Conservation (phyloP, 2,113 vertebrate species). For the Sigmodon hispidus region DNA sequence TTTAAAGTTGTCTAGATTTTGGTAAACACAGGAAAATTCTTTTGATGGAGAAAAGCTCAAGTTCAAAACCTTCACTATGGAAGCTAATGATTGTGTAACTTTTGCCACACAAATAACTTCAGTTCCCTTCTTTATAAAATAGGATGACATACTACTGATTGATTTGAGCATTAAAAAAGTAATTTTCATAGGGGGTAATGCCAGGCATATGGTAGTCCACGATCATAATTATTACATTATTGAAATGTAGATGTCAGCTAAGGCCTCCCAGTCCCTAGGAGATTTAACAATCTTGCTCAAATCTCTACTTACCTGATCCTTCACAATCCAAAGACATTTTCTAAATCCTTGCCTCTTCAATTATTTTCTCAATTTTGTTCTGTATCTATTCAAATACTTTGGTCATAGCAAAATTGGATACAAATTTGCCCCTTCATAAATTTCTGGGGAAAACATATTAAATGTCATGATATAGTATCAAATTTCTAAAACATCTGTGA, state of each 20-base stretch:
- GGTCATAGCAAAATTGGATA: background rate
- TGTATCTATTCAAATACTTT: conserved; percentile 1
- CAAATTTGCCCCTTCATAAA: conserved; percentile 23
- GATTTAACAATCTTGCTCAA: conserved; percentile 58
- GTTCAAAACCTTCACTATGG: conserved; percentile 21
- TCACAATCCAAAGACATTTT: conserved; percentile 29
- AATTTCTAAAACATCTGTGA: conserved; percentile 17
- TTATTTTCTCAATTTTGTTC: conserved; percentile 39
- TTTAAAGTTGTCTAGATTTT: conserved; percentile 51
- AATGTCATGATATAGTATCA: background rate
- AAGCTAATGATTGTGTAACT: background rate
- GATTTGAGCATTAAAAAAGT: conserved; percentile 47
- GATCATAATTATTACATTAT: conserved; percentile 71
- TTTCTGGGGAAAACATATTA: conserved; percentile 21
- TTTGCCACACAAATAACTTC: conserved; percentile 32
- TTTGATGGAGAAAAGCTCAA: conserved; percentile 31
- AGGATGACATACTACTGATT: background rate
- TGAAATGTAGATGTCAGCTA: conserved; percentile 68
- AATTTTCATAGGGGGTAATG: conserved; percentile 57
- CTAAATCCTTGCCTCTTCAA: background rate
- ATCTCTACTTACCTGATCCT: conserved; percentile 44
- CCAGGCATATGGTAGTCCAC: conserved; percentile 56
- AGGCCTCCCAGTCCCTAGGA: conserved; percentile 13
- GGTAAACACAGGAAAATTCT: background rate
- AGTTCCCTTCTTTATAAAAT: conserved; percentile 40